Percentiles rank a stretch among this genome's conserved stretches.
phyloP scores from a whole-genome alignment of 1,140 invertebrate species.

The Drosophila bipectinata region DNA sequence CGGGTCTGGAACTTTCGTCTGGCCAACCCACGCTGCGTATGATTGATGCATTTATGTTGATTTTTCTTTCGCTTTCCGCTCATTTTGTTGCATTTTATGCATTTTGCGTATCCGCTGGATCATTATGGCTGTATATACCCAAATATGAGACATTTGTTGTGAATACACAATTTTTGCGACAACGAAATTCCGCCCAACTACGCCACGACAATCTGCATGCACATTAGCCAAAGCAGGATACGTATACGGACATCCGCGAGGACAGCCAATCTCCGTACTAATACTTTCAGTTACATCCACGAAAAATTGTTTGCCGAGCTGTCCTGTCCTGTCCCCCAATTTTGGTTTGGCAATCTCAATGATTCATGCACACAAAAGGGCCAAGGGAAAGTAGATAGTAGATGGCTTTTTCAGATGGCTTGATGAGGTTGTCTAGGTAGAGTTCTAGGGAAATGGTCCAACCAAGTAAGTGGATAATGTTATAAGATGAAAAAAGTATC shows the following conservation, averaged over 20 bases:
- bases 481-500: too few relatives aligned
- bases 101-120: slow-evolving; percentile 71
- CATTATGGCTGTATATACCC: slow-evolving; percentile 66
- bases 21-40: slow-evolving; percentile 67
- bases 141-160: slow-evolving; percentile 80
- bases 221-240: slow-evolving; percentile 59
- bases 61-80: slow-evolving; percentile 41
- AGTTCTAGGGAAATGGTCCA: background rate
- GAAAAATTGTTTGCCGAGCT: slow-evolving; percentile 19
- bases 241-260: slow-evolving; percentile 30
- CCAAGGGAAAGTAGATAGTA: background rate
- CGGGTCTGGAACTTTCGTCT: slow-evolving; percentile 46
- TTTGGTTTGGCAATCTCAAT: slow-evolving; percentile 65
- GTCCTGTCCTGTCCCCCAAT: slow-evolving; percentile 54
- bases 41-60: slow-evolving; percentile 71
- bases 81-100: slow-evolving; percentile 68
- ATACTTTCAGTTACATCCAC: slow-evolving; percentile 11
- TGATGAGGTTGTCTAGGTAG: slow-evolving; percentile 16
- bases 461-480: background rate
- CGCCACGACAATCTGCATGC: slow-evolving; percentile 45
- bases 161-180: slow-evolving; percentile 73
- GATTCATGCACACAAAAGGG: slow-evolving; percentile 55
- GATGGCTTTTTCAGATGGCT: background rate
- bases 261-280: slow-evolving; percentile 9
- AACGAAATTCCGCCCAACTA: slow-evolving; percentile 24